phyloP scores from a whole-genome alignment of 2,888 invertebrate genomes.

The Lasioglossum vierecki region DNA sequence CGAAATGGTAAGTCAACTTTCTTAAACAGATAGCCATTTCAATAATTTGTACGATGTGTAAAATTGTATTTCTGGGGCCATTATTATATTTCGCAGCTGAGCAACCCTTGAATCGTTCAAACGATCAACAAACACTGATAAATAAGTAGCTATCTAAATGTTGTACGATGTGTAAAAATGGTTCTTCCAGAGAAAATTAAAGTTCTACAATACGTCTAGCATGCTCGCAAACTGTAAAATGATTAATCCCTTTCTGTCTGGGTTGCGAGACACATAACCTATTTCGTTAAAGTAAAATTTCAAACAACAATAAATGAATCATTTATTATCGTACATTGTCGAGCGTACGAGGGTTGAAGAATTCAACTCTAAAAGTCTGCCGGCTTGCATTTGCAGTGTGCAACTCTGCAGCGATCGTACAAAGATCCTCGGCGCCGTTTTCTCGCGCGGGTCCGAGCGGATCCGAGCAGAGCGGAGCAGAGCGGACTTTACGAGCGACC shows the following conservation, averaged over 20 bases:
- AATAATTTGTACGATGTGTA: no score
- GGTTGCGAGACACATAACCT: neutral
- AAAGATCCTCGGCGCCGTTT: neutral
- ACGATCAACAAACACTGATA: no score
- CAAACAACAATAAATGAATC: neutral
- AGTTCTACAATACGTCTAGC: neutral
- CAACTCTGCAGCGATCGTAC: neutral
- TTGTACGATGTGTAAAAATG: no score
- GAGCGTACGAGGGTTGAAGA: neutral
- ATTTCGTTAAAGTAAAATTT: neutral
- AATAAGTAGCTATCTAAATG: no score
- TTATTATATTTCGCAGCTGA: no score
- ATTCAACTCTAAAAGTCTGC: neutral
- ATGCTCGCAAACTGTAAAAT: no score
- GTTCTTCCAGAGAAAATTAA: neutral
- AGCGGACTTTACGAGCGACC: constrained; percentile 70
- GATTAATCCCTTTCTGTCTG: neutral
- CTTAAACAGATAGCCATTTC: no score
- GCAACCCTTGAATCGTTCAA: no score
- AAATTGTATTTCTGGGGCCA: no score
- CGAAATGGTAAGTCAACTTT: no score
- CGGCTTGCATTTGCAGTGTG: no score
- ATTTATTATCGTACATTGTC: neutral
- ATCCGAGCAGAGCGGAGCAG: neutral
- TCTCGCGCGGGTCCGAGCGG: constrained; percentile 27